Base-by-base conservation (phyloP, 2,797 vertebrate genomes). In the Oceanodroma leucorhoa region DNA sequence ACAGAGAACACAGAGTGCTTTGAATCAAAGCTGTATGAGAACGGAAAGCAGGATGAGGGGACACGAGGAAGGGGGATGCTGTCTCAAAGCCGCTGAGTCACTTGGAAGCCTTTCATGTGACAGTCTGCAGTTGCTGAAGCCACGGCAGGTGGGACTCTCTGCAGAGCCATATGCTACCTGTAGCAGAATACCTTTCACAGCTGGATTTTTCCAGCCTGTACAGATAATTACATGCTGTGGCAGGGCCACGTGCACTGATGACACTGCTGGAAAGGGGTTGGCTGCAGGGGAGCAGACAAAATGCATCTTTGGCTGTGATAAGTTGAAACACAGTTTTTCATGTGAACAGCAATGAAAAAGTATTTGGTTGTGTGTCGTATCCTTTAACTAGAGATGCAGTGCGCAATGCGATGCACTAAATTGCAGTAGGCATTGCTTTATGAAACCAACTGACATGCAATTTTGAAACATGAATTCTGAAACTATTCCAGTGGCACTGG, bases 21-120 rank as follows among this genome's bases (percentile, higher is more conserved):
- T 36, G 58, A 81, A 83, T 89, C 48, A 94, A 91, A 94, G 71
- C 45, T n/a, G 22, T 6, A 64, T 61, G n/a, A 62, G 92, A 94
- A 29, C 41, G 85, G 65, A 90, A 92, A 94, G 89, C 46, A 67
- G 69, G 69, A 50, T 15, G 46, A 86, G 53, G 17, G 29, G 18
- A 55, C 34, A 41, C 0, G 21, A 83, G 80, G 78, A 53, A 78
- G 38, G 10, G 27, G 18, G 54, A 60, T 64, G 30, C 30, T 83
- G 67, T 57, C 93, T 97, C 61, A 92, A 65, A 95, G 85, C 55
- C 9, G 3, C 53, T 11, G 66, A 89, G 77, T n/a, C 11, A 1
- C 66, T 51, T 82, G 79, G 80, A 96, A 96, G 50, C 30, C 62
- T 96, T 97, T 95, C 60, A 79, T 78, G 34, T 40, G 36, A 43